phyloP scores from a whole-genome alignment of 2,113 vertebrate genomes.

The Ailuropoda melanoleuca region DNA sequence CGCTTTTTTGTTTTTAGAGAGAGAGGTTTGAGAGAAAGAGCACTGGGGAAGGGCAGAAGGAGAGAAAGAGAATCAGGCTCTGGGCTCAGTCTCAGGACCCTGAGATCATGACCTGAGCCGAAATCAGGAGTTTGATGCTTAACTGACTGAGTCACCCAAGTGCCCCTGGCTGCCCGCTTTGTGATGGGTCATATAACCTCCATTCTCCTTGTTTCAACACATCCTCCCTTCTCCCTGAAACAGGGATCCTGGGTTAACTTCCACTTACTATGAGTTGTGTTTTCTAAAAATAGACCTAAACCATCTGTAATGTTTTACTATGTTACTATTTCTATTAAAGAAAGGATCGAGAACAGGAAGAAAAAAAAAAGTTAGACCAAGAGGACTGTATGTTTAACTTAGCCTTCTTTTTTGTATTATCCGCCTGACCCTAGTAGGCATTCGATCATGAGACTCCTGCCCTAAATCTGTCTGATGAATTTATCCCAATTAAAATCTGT shows the following conservation, averaged over 20 bases:
- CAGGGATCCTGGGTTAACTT: not conserved
- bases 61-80: not conserved
- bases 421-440: not conserved
- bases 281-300: constrained; percentile 2
- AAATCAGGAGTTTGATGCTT: not conserved
- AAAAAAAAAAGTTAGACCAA: not conserved
- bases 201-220: not conserved
- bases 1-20: not conserved
- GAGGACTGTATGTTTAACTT: not conserved
- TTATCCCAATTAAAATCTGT: constrained; percentile 32
- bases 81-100: not conserved
- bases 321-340: not conserved
- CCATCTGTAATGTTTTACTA: not conserved
- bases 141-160: not conserved
- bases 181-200: not conserved
- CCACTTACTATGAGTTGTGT: not conserved
- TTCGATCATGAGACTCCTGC: not conserved
- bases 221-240: not conserved
- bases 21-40: not conserved
- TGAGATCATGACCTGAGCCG: not conserved
- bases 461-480: constrained; percentile 31
- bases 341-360: not conserved
- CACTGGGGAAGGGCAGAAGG: not conserved
- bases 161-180: not conserved
- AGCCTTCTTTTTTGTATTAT: not conserved